A percentile compares a stretch with the other conserved stretches of the same genome.
These are phyloP conservation scores for Leptinotarsa undecemlineata DNA, from an alignment of 1,140 invertebrate species.

Conservation along the genomic window DNA sequence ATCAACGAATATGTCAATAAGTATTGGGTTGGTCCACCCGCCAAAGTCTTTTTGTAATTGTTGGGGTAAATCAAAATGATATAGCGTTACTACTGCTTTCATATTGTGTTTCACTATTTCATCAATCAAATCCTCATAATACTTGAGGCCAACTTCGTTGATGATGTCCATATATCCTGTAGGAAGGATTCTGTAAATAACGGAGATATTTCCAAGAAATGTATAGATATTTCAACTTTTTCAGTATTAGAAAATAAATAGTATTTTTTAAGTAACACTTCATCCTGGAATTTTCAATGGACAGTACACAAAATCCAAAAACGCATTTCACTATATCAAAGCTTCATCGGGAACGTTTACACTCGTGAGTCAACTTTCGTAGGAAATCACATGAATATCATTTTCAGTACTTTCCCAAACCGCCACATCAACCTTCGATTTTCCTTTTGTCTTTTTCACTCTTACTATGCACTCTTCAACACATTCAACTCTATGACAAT, in stretches of 20 bases:
- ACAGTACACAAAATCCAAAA: background rate
- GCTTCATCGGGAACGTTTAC: background rate
- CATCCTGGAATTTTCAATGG: background rate
- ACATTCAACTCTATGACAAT: too few species aligned
- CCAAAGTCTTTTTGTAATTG: background rate
- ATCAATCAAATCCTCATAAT: background rate
- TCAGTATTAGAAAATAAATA: too few species aligned
- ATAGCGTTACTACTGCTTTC: background rate
- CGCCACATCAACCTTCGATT: too few species aligned
- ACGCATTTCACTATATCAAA: background rate
- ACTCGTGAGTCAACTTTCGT: too few species aligned
- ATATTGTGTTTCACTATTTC: conserved; percentile 1
- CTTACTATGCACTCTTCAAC: too few species aligned
- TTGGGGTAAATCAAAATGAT: conserved; percentile 8
- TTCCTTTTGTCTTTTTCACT: too few species aligned
- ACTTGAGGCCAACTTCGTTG: background rate
- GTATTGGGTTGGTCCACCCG: background rate
- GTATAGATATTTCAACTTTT: too few species aligned
- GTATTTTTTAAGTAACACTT: too few species aligned
- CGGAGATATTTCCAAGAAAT: too few species aligned
- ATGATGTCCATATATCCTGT: background rate
- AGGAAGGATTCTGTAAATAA: conserved; percentile 1
- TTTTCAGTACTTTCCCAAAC: too few species aligned
- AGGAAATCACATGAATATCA: too few species aligned
- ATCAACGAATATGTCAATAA: background rate